These are phyloP conservation scores for Balanococcus diminutus DNA, from an alignment of 2,888 invertebrate genomes.

Conservation along the genomic window DNA sequence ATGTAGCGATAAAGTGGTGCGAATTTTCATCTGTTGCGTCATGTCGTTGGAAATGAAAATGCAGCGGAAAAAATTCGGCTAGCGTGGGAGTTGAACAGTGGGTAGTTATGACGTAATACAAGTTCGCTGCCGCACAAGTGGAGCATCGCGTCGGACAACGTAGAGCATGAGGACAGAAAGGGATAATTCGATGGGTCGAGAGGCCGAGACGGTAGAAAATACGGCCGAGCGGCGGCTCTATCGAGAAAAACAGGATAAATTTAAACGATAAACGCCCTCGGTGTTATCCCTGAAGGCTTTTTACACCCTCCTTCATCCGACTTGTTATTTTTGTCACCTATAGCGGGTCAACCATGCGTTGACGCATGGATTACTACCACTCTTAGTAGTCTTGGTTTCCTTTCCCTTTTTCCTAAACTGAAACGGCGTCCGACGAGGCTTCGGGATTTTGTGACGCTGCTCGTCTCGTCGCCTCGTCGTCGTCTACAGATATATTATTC, in stretches of 20 bases:
- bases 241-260: neutral
- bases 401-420: neutral
- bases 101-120: neutral
- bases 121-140: too few species aligned
- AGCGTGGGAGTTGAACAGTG: neutral
- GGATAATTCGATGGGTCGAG: too few species aligned
- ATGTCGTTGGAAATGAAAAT: too few species aligned
- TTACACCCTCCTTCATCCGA: neutral
- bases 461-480: too few species aligned
- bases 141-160: too few species aligned
- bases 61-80: neutral
- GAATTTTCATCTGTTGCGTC: constrained; percentile 11
- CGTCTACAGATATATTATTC: too few species aligned
- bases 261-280: neutral
- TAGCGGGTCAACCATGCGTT: neutral
- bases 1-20: neutral
- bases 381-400: neutral
- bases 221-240: too few species aligned
- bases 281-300: neutral
- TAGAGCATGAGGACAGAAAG: neutral
- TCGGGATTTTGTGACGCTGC: neutral
- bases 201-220: too few species aligned
- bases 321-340: neutral
- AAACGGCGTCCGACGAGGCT: too few species aligned
- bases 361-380: neutral